These are phyloP conservation scores for Deroplatys truncata DNA, from an alignment of 2,888 invertebrate species.

Conservation along the genomic window DNA sequence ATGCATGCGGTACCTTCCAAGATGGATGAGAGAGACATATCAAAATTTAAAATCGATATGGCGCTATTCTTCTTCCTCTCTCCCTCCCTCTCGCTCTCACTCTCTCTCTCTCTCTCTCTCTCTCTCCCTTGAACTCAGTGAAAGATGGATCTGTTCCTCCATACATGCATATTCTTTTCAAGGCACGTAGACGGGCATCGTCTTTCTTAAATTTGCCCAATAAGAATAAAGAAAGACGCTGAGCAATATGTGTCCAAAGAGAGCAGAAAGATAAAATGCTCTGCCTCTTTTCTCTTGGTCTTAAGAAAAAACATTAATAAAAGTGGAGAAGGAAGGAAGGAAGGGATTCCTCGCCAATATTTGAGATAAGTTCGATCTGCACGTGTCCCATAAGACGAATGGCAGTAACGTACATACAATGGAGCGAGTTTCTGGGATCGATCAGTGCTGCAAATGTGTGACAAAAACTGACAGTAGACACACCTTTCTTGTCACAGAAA, in stretches of 20 bases:
- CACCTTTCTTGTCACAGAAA: neutral
- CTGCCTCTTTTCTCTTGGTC: neutral
- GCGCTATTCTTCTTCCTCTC: neutral
- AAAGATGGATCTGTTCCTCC: neutral
- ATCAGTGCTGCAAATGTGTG: neutral
- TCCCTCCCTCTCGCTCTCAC: too few relatives aligned
- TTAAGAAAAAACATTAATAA: neutral
- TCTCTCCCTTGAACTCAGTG: neutral
- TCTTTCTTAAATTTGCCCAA: neutral
- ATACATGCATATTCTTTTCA: neutral
- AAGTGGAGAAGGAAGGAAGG: neutral
- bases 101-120: neutral
- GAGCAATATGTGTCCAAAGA: neutral
- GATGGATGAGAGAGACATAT: too few relatives aligned
- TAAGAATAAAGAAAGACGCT: neutral
- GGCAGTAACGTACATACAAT: neutral
- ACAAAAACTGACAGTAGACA: constrained; percentile 7
- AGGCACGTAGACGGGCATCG: neutral
- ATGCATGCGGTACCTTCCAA: too few relatives aligned
- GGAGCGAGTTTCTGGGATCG: neutral
- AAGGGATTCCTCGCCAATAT: neutral
- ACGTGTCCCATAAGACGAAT: neutral
- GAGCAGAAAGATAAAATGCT: neutral
- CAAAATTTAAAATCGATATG: too few relatives aligned
- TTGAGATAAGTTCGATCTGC: neutral